Evolutionary conservation across 1,140 invertebrate genomes (phyloP).

Genomic region (Zaprionus taronus): DNA sequence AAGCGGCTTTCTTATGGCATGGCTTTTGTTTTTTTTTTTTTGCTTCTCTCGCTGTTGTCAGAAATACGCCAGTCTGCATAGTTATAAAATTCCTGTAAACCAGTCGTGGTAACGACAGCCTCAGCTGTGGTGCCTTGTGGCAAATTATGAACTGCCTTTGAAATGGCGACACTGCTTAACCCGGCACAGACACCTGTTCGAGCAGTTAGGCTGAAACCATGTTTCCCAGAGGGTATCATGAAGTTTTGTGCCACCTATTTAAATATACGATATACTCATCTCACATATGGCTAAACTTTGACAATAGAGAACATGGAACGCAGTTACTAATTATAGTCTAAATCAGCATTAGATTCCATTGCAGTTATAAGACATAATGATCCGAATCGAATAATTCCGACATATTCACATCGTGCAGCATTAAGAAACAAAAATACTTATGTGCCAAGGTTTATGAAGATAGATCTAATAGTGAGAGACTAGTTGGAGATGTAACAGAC

Average conservation of each 20-base stretch:
- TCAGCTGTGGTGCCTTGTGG: constrained; percentile 2
- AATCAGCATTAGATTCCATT: too few species aligned
- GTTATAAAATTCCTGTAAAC: constrained; percentile 4
- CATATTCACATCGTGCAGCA: background rate
- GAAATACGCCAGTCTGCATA: constrained; percentile 3
- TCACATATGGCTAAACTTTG: too few species aligned
- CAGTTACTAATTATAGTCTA: too few species aligned
- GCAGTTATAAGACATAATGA: background rate
- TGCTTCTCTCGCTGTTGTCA: constrained; percentile 1
- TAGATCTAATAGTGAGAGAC: background rate
- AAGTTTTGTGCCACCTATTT: background rate
- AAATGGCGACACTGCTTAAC: constrained; percentile 1
- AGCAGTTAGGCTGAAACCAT: background rate
- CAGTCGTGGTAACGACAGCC: background rate
- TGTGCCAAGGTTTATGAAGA: background rate
- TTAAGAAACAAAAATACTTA: background rate
- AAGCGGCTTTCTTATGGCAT: background rate
- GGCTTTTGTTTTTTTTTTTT: background rate
- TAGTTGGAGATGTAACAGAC: background rate
- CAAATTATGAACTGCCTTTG: background rate
- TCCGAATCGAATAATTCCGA: background rate
- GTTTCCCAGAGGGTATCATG: background rate
- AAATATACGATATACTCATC: background rate
- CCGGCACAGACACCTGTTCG: background rate
- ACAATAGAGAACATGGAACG: too few species aligned